A percentile compares a stretch with the other conserved stretches of the same genome.
These are phyloP conservation scores for Octodon degus DNA, from an alignment of 2,113 vertebrate species.

Conservation along the genomic window DNA sequence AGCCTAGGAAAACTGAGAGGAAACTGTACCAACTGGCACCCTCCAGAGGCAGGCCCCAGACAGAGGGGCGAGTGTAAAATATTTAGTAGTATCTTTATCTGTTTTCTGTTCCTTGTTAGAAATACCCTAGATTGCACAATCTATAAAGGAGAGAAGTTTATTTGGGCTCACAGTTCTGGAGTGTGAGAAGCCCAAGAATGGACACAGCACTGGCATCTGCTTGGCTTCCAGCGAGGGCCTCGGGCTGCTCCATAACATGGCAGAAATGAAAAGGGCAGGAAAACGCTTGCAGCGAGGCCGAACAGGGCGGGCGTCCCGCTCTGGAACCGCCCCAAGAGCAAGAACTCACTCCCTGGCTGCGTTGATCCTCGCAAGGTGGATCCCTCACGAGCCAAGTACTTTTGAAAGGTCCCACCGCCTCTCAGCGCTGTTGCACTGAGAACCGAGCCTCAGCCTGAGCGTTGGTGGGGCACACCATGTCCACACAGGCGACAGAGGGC, in stretches of 20 bases:
- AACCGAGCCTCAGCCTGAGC: not conserved
- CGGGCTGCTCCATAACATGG: not conserved
- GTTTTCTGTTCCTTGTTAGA: not conserved
- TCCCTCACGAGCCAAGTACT: not conserved
- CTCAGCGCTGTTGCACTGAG: not conserved
- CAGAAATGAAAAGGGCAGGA: not conserved
- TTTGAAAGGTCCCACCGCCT: not conserved
- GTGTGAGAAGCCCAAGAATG: not conserved
- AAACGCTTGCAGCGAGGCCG: fast-evolving
- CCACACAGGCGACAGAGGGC: not conserved
- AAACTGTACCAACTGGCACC: not conserved
- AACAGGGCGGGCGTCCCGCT: no score
- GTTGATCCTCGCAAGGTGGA: no score
- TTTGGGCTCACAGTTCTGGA: not conserved
- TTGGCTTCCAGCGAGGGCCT: not conserved
- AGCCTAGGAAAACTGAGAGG: not conserved
- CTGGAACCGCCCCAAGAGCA: not conserved
- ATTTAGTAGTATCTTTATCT: not conserved
- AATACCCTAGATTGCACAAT: not conserved
- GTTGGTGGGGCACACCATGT: not conserved
- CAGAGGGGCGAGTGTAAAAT: not conserved
- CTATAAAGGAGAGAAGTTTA: not conserved
- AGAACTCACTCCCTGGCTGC: not conserved
- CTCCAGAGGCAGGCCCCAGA: not conserved
- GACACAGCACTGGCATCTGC: not conserved